Evolutionary conservation across 1,140 invertebrate species (phyloP), one percentile per base, ranked within the genome.

Genomic region (Cydia amplana): DNA sequence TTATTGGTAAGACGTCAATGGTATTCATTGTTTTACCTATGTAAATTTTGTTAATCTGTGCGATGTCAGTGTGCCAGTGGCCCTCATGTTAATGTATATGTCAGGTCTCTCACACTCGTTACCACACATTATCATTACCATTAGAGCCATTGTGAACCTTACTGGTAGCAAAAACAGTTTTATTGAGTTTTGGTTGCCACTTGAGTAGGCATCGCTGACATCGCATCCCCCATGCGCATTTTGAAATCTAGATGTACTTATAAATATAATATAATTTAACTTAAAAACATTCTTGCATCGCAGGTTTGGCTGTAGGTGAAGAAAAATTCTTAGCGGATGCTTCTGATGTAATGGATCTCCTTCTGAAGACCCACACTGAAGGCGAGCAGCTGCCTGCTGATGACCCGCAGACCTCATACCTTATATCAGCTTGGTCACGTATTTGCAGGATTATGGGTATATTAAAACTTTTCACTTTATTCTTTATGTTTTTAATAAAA

Each of bases 371-470:
- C 0, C 98, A 99, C 87, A 95, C 97, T 10, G 96, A 96, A 80
- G 95, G 96, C 28, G 95, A 96, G 74, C 94, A 95, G 79, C 89
- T 98, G 77, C 95, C 97, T 3, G 98, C 98, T 81, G 98, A 99
- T 91, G 98, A 99, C 94, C 98, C 98, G 2, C 98, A 99, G 93
- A 97, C 98, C 28, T 98, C 98, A 14, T 99, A 99, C 93, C 96
- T 99, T 87, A 99, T 99, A 76, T 98, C 98, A 5, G 98, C 99
- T 0, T 99, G 99, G 99, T 98, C 99, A 0, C 94, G 99, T 83
- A 99, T 99, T 89, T 99, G 99, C 92, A 99, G 99, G 93, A 98
- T 99, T 81, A 94, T 99, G 81, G 98, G 97, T 92, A 93, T 90
- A 82, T 77, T 77, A 7, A 74, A 40, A 7, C 18, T 72, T 18